Evolutionary conservation across 2,797 vertebrate species (phyloP).

Genomic region (Xenentodon cancila): DNA sequence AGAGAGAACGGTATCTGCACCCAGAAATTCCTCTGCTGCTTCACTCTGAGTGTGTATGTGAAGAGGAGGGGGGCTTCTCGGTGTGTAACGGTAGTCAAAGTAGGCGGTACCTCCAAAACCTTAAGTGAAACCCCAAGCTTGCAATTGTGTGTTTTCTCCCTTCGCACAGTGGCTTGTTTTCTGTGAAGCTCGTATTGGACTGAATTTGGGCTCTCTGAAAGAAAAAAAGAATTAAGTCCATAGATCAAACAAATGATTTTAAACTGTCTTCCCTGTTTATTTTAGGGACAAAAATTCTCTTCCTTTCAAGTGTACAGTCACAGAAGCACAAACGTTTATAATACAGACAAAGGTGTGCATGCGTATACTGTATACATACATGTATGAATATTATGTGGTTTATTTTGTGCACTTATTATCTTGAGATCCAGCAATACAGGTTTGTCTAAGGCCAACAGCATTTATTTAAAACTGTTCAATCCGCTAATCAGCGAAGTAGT

Average conservation of each 20-base stretch:
- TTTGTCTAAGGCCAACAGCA: too few relatives aligned
- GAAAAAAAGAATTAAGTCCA: conserved; percentile 13
- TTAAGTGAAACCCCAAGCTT: conserved; percentile 25
- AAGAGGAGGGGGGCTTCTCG: conserved; percentile 45
- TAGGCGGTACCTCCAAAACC: conserved; percentile 57
- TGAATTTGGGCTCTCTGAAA: background rate
- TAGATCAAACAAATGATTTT: background rate
- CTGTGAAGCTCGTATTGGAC: background rate
- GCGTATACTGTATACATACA: too few relatives aligned
- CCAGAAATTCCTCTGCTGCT: conserved; percentile 72
- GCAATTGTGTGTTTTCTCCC: conserved; percentile 18
- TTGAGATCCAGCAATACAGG: too few relatives aligned
- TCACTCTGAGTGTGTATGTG: conserved; percentile 22
- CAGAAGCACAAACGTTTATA: too few relatives aligned
- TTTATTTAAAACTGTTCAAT: too few relatives aligned
- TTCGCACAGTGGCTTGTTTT: background rate
- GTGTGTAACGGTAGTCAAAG: conserved; percentile 64
- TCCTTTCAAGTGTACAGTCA: too few relatives aligned
- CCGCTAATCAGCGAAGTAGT: too few relatives aligned
- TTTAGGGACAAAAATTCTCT: background rate
- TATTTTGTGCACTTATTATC: too few relatives aligned
- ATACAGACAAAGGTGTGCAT: too few relatives aligned
- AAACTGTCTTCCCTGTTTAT: conserved; percentile 13
- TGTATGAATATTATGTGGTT: too few relatives aligned
- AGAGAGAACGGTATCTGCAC: conserved; percentile 77